These are phyloP conservation scores for Mylabris phalerata DNA, from an alignment of 1,140 invertebrate species.

Conservation along the genomic window DNA sequence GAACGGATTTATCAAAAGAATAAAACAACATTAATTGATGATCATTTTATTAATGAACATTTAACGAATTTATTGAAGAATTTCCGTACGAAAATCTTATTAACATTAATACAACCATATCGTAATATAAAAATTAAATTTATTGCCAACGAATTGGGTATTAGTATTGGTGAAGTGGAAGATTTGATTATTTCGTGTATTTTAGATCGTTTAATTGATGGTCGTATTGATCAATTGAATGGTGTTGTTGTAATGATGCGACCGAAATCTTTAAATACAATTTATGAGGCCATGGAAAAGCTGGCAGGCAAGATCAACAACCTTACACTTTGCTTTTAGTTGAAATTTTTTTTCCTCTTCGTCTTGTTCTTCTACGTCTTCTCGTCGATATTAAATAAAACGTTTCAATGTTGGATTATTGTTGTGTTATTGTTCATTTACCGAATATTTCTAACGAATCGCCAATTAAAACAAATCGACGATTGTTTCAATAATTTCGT, in stretches of 20 bases:
- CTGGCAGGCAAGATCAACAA: not conserved
- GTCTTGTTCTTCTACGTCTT: too few relatives aligned
- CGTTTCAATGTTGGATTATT: too few relatives aligned
- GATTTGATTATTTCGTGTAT: constrained; percentile 78
- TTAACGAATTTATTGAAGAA: constrained; percentile 95
- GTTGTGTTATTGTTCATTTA: too few relatives aligned
- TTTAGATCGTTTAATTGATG: constrained; percentile 65
- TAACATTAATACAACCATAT: constrained; percentile 95
- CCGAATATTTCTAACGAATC: too few relatives aligned
- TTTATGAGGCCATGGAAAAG: constrained; percentile 78
- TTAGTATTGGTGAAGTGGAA: constrained; percentile 90
- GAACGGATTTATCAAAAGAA: constrained; percentile 93
- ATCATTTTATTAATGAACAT: constrained; percentile 97
- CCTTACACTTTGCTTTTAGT: not conserved
- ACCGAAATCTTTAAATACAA: constrained; percentile 66
- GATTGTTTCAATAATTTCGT: too few relatives aligned
- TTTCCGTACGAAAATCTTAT: constrained; percentile 92
- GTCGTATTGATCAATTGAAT: constrained; percentile 93
- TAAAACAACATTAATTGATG: constrained; percentile 93
- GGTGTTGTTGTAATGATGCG: constrained; percentile 78
- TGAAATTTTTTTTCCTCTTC: too few relatives aligned
- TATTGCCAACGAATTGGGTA: constrained; percentile 94
- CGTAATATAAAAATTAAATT: constrained; percentile 95
- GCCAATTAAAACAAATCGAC: too few relatives aligned
- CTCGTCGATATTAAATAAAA: too few relatives aligned